Evolutionary conservation across 1,140 invertebrate genomes (phyloP).

Genomic region (Dreissena polymorpha): DNA sequence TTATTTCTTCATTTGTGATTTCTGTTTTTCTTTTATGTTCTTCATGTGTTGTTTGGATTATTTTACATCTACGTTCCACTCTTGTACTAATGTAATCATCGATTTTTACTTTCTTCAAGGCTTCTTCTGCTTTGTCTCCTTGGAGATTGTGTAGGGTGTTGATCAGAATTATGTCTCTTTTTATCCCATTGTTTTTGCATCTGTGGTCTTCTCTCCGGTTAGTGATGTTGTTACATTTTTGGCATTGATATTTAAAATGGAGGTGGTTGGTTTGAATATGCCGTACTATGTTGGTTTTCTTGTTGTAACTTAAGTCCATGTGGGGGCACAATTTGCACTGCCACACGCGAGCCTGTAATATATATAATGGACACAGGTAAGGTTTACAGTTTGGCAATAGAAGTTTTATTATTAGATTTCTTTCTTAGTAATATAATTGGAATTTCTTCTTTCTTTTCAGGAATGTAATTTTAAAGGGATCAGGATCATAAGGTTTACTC

Average conservation of each 20-base stretch:
- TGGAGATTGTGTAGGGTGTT: neutral
- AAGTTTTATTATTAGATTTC: too few species aligned
- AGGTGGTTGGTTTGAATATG: neutral
- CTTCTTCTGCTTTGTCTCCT: neutral
- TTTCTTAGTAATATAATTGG: too few species aligned
- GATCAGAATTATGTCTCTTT: neutral
- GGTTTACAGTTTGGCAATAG: neutral
- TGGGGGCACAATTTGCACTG: neutral
- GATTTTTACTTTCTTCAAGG: neutral
- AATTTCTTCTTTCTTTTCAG: too few species aligned
- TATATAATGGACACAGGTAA: neutral
- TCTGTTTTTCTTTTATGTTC: neutral
- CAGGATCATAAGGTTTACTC: too few species aligned
- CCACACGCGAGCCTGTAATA: constrained; percentile 1
- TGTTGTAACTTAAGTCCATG: neutral
- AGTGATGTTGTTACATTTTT: neutral
- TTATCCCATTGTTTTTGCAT: neutral
- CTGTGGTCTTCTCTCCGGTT: constrained; percentile 2
- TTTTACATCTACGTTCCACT: neutral
- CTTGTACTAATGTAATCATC: neutral
- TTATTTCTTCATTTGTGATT: neutral
- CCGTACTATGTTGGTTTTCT: neutral
- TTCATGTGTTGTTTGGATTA: neutral
- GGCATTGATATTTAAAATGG: neutral
- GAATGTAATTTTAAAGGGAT: too few species aligned